These are phyloP conservation scores for Scaptomyza graminum DNA, from an alignment of 1,140 invertebrate species.

Conservation along the genomic window DNA sequence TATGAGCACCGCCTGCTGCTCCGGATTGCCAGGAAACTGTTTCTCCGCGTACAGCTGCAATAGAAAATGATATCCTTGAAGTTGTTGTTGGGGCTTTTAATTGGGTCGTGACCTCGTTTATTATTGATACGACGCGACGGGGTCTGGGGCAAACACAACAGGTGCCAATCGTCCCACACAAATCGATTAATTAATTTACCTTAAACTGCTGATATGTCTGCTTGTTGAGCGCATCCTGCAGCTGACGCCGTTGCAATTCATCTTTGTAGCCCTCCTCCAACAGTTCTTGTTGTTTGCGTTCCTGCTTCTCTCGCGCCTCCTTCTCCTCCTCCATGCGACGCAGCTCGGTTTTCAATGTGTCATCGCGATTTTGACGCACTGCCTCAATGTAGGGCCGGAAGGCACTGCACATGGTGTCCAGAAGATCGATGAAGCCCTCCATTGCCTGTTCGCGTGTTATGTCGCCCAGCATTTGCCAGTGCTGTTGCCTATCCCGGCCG, in stretches of 20 bases:
- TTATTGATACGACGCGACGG: conserved; percentile 43
- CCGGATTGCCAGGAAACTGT: conserved; percentile 95
- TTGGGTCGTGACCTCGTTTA: conserved; percentile 56
- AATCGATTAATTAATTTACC: conserved; percentile 44
- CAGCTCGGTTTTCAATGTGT: conserved; percentile 85
- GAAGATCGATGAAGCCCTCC: conserved; percentile 94
- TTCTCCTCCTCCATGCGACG: conserved; percentile 84
- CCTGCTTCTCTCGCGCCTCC: conserved; percentile 83
- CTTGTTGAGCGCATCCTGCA: conserved; percentile 97
- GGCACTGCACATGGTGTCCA: conserved; percentile 93
- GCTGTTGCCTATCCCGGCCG: conserved; percentile 94
- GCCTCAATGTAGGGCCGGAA: conserved; percentile 97
- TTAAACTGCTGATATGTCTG: conserved; percentile 98
- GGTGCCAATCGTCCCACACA: conserved; percentile 19
- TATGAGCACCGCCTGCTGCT: conserved; percentile 97
- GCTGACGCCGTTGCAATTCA: conserved; percentile 89
- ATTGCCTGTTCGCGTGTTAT: conserved; percentile 94
- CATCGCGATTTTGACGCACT: conserved; percentile 93
- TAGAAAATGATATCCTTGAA: conserved; percentile 12
- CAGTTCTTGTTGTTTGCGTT: conserved; percentile 85
- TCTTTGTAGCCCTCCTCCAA: conserved; percentile 86
- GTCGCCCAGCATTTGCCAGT: conserved; percentile 96
- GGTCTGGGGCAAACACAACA: conserved; percentile 34
- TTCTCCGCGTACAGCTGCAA: conserved; percentile 93
- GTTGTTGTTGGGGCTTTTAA: background rate